Percentiles rank a stretch among this genome's conserved stretches.
These are phyloP conservation scores for Eupeodes latifasciatus DNA, from an alignment of 2,888 invertebrate species.

Conservation along the genomic window DNA sequence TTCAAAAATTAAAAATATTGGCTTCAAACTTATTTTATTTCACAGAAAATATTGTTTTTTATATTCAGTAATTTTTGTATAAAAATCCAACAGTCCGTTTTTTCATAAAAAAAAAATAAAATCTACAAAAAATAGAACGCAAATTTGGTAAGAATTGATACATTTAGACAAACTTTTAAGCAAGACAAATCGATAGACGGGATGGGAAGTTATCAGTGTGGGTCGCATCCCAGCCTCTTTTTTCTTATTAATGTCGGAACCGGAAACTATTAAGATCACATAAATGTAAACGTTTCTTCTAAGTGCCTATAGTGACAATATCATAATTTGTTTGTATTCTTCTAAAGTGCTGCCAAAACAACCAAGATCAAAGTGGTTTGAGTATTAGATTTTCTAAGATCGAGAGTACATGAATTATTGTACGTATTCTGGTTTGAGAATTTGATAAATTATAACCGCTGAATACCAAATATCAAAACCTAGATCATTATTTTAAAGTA, in stretches of 20 bases:
- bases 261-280: not conserved
- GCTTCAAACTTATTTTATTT: too few species aligned
- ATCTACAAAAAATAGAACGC: too few species aligned
- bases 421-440: not conserved
- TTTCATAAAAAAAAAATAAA: too few species aligned
- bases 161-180: too few species aligned
- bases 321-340: not conserved
- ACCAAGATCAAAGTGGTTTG: not conserved
- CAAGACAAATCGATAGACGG: too few species aligned
- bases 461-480: conserved; percentile 1
- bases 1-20: too few species aligned
- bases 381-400: not conserved
- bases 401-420: not conserved
- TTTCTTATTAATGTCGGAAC: not conserved
- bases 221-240: too few species aligned
- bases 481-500: not conserved
- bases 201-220: too few species aligned
- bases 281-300: not conserved
- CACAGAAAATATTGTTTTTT: too few species aligned
- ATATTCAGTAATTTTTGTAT: too few species aligned
- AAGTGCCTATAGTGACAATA: not conserved
- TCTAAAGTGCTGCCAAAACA: not conserved
- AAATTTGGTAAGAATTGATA: too few species aligned
- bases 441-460: not conserved
- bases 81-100: too few species aligned